Evolutionary conservation across 1,140 invertebrate genomes (phyloP).

Genomic region (Plectrocnemia conspersa): DNA sequence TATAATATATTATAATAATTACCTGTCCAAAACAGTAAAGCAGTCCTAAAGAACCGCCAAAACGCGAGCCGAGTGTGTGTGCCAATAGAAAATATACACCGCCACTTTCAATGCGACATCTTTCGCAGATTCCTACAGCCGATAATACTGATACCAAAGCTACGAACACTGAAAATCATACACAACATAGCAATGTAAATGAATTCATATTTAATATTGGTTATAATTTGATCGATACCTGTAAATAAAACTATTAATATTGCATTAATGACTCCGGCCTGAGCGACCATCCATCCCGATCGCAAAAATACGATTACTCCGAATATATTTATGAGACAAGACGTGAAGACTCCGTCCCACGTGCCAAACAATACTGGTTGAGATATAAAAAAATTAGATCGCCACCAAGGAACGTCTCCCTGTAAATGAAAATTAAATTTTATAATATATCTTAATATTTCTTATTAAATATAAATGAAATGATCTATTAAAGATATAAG

Average conservation of each 20-base stretch:
- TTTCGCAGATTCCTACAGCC: conserved; percentile 92
- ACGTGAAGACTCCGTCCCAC: conserved; percentile 96
- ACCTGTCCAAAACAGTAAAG: conserved; percentile 95
- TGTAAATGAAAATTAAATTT: conserved; percentile 46
- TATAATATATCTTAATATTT: no score
- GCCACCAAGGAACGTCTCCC: conserved; percentile 84
- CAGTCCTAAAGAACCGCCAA: conserved; percentile 86
- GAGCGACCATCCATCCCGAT: conserved; percentile 94
- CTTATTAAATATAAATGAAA: no score
- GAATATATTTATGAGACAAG: conserved; percentile 93
- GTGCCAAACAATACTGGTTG: conserved; percentile 93
- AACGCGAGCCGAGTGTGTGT: conserved; percentile 87
- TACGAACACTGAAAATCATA: conserved; percentile 65
- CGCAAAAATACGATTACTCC: conserved; percentile 94
- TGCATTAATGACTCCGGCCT: conserved; percentile 86
- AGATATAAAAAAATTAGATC: conserved; percentile 88
- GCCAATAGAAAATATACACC: conserved; percentile 93
- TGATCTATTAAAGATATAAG: no score
- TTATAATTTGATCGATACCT: conserved; percentile 47
- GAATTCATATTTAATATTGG: background rate
- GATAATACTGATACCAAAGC: conserved; percentile 87
- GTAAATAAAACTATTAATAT: conserved; percentile 84
- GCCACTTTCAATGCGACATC: conserved; percentile 89
- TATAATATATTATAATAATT: conserved; percentile 35
- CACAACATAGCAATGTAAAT: conserved; percentile 17